phyloP scores from a whole-genome alignment of 2,113 vertebrate species.

The Gracilinanus agilis region DNA sequence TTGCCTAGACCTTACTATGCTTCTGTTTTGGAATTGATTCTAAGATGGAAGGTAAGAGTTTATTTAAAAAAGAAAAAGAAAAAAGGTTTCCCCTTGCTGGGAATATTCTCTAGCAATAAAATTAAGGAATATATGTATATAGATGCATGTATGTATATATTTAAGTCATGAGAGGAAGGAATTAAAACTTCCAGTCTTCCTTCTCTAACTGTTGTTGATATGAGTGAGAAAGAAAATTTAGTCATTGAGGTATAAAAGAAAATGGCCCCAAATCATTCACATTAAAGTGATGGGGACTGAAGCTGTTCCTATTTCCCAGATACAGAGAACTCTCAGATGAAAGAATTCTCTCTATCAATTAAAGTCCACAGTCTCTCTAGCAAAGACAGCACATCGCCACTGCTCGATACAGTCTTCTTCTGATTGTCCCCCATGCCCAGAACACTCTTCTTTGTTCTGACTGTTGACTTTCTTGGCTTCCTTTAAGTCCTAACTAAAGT shows the following conservation, averaged over 20 bases:
- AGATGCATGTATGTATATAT: no score
- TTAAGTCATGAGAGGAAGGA: background rate
- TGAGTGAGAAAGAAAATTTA: background rate
- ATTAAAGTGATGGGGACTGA: background rate
- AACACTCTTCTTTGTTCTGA: background rate
- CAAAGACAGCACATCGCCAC: background rate
- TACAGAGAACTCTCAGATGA: background rate
- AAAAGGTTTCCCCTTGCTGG: background rate
- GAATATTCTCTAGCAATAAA: background rate
- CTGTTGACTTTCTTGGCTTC: background rate
- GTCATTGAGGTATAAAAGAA: background rate
- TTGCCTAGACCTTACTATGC: no score
- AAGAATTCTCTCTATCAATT: background rate
- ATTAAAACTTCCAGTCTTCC: background rate
- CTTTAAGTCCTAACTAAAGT: background rate
- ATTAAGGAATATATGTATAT: background rate
- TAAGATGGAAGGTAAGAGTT: background rate
- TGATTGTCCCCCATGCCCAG: background rate
- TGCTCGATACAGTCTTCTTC: background rate
- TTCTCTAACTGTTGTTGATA: background rate
- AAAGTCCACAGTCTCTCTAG: background rate
- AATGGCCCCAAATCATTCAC: background rate
- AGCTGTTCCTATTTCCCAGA: background rate
- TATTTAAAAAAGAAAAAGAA: no score
- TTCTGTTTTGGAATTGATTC: background rate